Evolutionary conservation across 2,888 invertebrate species (phyloP).

Genomic region (Tipula unca): DNA sequence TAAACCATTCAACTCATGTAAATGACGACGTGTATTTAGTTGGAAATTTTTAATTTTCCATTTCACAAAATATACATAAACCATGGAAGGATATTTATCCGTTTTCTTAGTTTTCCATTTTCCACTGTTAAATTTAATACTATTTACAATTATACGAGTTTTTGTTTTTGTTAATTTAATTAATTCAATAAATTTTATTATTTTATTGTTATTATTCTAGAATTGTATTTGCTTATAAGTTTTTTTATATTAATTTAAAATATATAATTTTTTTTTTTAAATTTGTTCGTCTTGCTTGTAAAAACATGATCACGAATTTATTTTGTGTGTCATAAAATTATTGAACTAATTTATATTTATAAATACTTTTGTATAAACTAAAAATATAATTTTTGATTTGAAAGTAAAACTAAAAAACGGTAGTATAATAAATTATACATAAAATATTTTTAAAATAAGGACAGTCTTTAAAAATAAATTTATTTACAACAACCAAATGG

Average conservation of each 20-base stretch:
- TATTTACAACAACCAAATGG: constrained; percentile 28
- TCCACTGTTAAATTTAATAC: not conserved
- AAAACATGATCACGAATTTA: not conserved
- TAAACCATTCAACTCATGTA: not conserved
- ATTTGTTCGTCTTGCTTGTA: not conserved
- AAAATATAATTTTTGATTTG: too few species aligned
- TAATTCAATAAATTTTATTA: not conserved
- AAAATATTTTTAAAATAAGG: not conserved
- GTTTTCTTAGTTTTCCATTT: not conserved
- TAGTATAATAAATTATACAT: not conserved
- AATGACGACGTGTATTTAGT: not conserved
- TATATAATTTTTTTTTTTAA: not conserved
- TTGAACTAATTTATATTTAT: not conserved
- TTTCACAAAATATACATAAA: not conserved
- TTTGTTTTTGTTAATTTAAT: not conserved
- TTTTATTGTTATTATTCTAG: not conserved
- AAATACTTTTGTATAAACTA: not conserved
- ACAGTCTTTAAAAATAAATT: constrained; percentile 18
- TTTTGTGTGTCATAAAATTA: not conserved
- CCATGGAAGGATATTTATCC: not conserved
- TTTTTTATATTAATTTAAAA: not conserved
- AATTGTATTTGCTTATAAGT: not conserved
- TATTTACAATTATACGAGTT: not conserved
- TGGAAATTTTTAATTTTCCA: not conserved
- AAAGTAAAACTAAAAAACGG: not conserved